Evolutionary conservation across 2,797 vertebrate genomes (phyloP).

Genomic region (Tinamus major): DNA sequence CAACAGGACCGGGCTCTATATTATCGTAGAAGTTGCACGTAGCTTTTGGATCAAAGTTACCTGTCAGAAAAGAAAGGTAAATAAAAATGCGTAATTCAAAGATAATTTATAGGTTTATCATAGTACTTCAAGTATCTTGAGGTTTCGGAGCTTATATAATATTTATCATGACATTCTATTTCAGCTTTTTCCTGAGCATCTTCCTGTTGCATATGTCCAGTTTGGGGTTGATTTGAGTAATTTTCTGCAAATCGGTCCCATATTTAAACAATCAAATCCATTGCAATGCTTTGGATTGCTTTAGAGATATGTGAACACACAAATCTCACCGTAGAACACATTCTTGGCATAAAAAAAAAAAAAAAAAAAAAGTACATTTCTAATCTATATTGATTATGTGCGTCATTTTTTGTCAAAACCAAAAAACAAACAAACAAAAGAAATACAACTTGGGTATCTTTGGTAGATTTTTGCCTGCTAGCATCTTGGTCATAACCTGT

Average conservation of each 20-base stretch:
- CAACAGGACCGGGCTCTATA: constrained; percentile 94
- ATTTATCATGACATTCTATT: neutral
- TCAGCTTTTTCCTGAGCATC: neutral
- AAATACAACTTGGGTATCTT: neutral
- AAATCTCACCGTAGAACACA: neutral
- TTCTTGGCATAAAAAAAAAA: neutral
- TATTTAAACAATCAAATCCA: neutral
- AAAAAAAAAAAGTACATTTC: neutral
- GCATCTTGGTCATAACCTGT: neutral
- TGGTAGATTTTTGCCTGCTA: neutral
- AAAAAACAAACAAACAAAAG: neutral
- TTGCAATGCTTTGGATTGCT: neutral
- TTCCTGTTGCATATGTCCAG: neutral
- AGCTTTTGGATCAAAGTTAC: constrained; percentile 96
- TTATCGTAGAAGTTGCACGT: constrained; percentile 97
- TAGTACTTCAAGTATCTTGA: neutral
- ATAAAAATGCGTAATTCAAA: neutral
- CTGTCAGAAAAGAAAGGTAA: constrained; percentile 78
- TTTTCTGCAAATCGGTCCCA: neutral
- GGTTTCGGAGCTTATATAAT: neutral
- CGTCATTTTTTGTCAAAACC: neutral
- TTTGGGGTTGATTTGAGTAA: neutral
- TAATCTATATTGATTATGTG: neutral
- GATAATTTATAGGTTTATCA: neutral
- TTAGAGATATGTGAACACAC: neutral